Percentiles rank a stretch among this genome's conserved stretches.
These are phyloP conservation scores for Morus bassanus DNA, from an alignment of 2,797 vertebrate species.

Conservation along the genomic window DNA sequence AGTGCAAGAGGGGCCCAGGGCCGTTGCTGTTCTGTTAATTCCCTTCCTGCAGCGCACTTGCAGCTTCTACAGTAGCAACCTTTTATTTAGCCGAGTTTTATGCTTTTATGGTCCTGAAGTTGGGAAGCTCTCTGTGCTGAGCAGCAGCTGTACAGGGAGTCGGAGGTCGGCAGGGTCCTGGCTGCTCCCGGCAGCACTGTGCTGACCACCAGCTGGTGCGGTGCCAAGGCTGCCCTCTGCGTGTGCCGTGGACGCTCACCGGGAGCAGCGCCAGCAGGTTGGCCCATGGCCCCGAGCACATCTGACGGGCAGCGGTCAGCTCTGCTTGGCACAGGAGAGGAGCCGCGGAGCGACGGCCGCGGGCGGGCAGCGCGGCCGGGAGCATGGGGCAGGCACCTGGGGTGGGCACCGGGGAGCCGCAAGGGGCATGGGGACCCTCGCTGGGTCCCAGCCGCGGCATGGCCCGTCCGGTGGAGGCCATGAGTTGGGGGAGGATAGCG, in stretches of 20 bases:
- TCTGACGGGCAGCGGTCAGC: background rate
- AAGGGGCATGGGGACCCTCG: rapidly evolving
- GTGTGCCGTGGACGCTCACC: rapidly evolving
- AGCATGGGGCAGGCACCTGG: background rate
- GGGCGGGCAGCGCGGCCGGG: rapidly evolving
- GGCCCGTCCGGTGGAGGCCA: background rate
- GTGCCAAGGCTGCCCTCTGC: background rate
- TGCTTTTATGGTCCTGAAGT: background rate
- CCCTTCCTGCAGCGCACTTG: background rate
- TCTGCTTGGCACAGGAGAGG: background rate
- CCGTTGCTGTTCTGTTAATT: background rate
- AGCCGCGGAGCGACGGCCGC: rapidly evolving
- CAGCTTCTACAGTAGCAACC: background rate
- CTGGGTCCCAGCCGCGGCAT: rapidly evolving
- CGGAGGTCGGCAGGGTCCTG: rapidly evolving
- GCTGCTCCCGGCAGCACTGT: background rate
- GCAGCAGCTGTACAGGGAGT: rapidly evolving
- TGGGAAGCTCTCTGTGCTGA: background rate
- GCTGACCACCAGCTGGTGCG: background rate
- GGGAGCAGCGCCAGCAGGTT: rapidly evolving
- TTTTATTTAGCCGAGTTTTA: background rate
- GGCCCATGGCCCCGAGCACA: background rate
- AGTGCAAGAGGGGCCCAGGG: background rate
- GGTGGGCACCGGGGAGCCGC: background rate
- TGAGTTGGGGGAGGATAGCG: rapidly evolving